phyloP scores from a whole-genome alignment of 2,797 vertebrate species.

The Mastacembelus armatus region DNA sequence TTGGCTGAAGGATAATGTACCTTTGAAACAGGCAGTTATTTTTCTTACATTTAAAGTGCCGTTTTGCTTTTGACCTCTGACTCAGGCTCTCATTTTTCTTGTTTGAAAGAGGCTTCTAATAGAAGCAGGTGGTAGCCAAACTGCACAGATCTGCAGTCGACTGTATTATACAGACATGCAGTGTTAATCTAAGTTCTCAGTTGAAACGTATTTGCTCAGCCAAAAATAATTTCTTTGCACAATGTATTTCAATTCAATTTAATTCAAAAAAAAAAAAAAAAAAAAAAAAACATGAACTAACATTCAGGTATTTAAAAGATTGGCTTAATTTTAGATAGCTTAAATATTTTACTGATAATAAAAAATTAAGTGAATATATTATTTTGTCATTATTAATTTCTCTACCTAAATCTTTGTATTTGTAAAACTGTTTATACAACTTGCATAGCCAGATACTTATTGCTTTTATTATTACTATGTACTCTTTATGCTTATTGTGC shows the following conservation, averaged over 20 bases:
- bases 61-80: constrained; percentile 59
- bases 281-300: background rate
- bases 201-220: constrained; percentile 12
- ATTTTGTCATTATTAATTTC: constrained; percentile 2
- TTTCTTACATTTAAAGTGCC: constrained; percentile 48
- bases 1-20: constrained; percentile 38
- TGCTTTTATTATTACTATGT: too few relatives aligned
- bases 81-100: constrained; percentile 41
- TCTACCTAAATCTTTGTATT: background rate
- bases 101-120: constrained; percentile 52
- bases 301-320: background rate
- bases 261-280: constrained; percentile 1
- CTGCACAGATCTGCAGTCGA: constrained; percentile 25
- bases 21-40: constrained; percentile 52
- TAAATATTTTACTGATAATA: background rate
- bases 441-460: too few relatives aligned
- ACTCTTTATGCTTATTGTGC: too few relatives aligned
- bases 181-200: background rate
- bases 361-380: too few relatives aligned
- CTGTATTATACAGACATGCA: constrained; percentile 36
- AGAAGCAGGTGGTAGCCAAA: constrained; percentile 44
- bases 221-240: constrained; percentile 19
- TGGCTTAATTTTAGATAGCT: background rate
- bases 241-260: constrained; percentile 30
- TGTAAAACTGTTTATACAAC: too few relatives aligned